phyloP scores from a whole-genome alignment of 2,113 vertebrate species.

The Sebastes schlegelii region DNA sequence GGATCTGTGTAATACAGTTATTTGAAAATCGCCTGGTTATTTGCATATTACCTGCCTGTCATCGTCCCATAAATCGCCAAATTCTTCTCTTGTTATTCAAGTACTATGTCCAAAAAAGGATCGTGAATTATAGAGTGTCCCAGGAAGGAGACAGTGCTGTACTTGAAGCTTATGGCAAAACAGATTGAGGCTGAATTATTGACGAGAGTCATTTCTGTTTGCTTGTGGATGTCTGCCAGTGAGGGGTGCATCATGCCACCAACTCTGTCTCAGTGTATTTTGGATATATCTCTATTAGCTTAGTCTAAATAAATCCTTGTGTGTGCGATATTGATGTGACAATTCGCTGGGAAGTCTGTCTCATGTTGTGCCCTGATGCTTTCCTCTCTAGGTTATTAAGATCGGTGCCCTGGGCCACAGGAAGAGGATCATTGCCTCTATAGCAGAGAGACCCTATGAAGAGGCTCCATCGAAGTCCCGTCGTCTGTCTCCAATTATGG shows the following conservation, averaged over 20 bases:
- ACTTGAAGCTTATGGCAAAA: conserved; percentile 75
- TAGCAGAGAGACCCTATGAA: conserved; percentile 95
- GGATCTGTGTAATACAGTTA: background rate
- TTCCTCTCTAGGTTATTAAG: conserved; percentile 89
- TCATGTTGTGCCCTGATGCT: conserved; percentile 33
- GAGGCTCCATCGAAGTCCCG: conserved; percentile 96
- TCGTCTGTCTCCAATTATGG: conserved; percentile 93
- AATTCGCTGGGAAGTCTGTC: conserved; percentile 19
- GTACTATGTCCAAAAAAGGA: conserved; percentile 47
- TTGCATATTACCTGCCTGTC: conserved; percentile 12
- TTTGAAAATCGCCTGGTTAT: conserved; percentile 1
- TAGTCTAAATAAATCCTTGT: conserved; percentile 32
- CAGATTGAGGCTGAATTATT: conserved; percentile 83
- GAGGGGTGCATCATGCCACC: conserved; percentile 54
- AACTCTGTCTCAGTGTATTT: conserved; percentile 58
- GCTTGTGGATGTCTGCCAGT: conserved; percentile 66
- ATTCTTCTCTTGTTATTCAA: conserved; percentile 39
- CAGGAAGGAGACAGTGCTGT: conserved; percentile 63
- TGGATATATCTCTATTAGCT: conserved; percentile 57
- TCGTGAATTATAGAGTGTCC: conserved; percentile 69
- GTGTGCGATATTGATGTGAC: conserved; percentile 36
- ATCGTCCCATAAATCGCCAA: background rate
- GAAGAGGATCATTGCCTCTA: conserved; percentile 95
- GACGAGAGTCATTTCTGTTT: conserved; percentile 75
- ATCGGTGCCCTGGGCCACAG: conserved; percentile 95